Evolutionary conservation across 2,888 invertebrate genomes (phyloP).

Genomic region (Chaetoderma sp.): DNA sequence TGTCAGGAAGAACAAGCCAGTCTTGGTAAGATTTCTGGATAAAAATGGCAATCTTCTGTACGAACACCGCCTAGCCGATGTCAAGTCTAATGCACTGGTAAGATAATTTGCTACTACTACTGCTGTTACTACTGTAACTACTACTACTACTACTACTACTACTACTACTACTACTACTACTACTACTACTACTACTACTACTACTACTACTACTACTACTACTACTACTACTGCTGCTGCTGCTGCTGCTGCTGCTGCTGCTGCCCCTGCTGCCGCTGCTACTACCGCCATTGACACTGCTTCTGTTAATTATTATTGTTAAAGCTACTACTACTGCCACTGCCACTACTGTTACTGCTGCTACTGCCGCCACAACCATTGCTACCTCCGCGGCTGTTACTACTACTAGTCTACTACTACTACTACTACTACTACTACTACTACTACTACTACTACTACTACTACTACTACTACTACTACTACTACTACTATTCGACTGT

Average conservation of each 20-base stretch:
- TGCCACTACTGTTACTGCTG: slow-evolving; percentile 6
- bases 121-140: slow-evolving; percentile 2
- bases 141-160: no score
- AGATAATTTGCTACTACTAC: slow-evolving; percentile 12
- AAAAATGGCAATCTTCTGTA: not conserved
- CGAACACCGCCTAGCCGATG: no score
- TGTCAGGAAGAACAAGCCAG: not conserved
- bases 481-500: not conserved
- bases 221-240: no score
- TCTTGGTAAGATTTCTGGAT: not conserved
- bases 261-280: slow-evolving; percentile 1
- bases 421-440: no score
- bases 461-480: no score
- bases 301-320: not conserved
- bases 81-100: no score
- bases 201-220: not conserved
- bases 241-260: slow-evolving; percentile 3
- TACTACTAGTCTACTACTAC: no score
- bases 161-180: not conserved
- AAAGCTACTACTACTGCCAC: not conserved
- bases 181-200: slow-evolving; percentile 4
- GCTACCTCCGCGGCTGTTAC: not conserved
- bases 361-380: slow-evolving; percentile 1
- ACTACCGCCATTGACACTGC: not conserved
- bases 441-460: no score